Conservation (phyloP, 2,113 vertebrate genomes). For the Catharus fuscescens region DNA sequence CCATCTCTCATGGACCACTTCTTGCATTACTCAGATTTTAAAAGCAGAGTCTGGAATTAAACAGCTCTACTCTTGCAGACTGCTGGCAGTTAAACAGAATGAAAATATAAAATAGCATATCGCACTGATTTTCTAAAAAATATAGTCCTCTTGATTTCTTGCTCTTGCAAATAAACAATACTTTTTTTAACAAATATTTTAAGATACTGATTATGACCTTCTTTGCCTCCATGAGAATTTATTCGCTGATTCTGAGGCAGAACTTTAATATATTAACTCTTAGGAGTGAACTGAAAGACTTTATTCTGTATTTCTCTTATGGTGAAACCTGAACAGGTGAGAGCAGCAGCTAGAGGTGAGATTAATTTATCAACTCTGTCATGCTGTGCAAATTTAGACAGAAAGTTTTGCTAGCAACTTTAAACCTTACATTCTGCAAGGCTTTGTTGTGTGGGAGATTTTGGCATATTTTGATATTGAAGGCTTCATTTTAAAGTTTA, state of each 20-base stretch:
- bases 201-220: neutral
- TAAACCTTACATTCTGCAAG: neutral
- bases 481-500: neutral
- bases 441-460: neutral
- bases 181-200: neutral
- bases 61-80: neutral
- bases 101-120: neutral
- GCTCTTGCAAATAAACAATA: neutral
- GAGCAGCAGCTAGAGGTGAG: neutral
- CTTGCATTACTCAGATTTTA: neutral
- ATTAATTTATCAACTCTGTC: neutral
- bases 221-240: neutral
- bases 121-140: neutral
- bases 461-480: neutral
- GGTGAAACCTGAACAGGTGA: neutral
- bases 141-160: neutral
- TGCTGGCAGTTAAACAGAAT: neutral
- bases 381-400: rapidly evolving
- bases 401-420: neutral
- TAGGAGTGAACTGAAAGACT: neutral
- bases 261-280: neutral
- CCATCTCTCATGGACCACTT: neutral
- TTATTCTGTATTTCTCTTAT: neutral
- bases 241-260: neutral
- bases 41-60: neutral